Evolutionary conservation across 2,888 invertebrate genomes (phyloP).

Genomic region (Tolmerus cingulatus): DNA sequence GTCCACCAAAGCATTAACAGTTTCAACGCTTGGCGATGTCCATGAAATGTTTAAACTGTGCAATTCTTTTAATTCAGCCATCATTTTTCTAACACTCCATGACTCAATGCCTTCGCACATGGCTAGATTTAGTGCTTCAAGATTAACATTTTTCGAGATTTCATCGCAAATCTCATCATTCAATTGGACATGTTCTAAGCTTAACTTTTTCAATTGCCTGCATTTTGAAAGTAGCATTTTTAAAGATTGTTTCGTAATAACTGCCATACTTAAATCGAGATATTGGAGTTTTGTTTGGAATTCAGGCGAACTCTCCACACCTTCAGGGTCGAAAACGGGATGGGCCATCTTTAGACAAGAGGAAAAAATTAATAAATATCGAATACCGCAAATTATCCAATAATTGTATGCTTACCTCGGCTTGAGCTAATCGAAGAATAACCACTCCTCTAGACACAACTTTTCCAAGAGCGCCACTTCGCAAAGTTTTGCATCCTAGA

Average conservation of each 20-base stretch:
- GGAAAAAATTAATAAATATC: neutral
- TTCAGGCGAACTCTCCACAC: constrained; percentile 57
- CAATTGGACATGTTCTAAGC: constrained; percentile 79
- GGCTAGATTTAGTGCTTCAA: constrained; percentile 84
- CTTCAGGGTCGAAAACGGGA: constrained; percentile 65
- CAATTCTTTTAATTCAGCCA: constrained; percentile 64
- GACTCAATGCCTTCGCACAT: constrained; percentile 79
- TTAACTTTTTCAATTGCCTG: constrained; percentile 78
- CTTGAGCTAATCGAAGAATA: constrained; percentile 79
- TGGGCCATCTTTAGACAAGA: constrained; percentile 59
- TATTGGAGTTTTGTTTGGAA: constrained; percentile 75
- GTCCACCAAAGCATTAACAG: constrained; percentile 69
- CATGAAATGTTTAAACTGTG: constrained; percentile 82
- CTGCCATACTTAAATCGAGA: constrained; percentile 85
- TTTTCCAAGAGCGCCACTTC: constrained; percentile 74
- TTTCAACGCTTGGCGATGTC: constrained; percentile 72
- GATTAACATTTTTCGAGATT: constrained; percentile 71
- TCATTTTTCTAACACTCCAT: constrained; percentile 70
- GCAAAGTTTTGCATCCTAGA: constrained; percentile 74
- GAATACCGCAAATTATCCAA: neutral
- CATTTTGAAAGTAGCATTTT: constrained; percentile 71
- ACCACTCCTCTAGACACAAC: constrained; percentile 80
- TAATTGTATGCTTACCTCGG: constrained; percentile 69
- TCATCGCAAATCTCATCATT: constrained; percentile 72
- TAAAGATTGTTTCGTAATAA: constrained; percentile 69